These are phyloP conservation scores for Campoletis raptor DNA, from an alignment of 2,888 invertebrate genomes.

Conservation along the genomic window DNA sequence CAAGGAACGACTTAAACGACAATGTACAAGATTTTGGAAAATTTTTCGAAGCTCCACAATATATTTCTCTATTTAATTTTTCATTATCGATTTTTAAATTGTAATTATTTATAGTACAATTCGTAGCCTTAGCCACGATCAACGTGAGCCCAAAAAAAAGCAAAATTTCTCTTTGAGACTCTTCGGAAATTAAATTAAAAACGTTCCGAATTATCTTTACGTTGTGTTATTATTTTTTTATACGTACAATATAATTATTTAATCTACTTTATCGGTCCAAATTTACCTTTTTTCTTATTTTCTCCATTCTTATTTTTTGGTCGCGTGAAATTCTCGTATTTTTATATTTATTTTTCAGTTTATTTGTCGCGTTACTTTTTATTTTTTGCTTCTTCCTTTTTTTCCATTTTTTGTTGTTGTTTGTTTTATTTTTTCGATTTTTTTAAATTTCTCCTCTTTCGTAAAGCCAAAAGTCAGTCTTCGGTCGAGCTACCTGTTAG, in stretches of 20 bases:
- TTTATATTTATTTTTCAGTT: conserved; percentile 33
- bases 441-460: conserved; percentile 43
- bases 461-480: conserved; percentile 76
- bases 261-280: conserved; percentile 54
- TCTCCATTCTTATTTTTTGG: not conserved
- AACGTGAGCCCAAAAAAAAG: conserved; percentile 58
- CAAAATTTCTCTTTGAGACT: conserved; percentile 22
- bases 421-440: conserved; percentile 33
- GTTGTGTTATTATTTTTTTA: conserved; percentile 31
- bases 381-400: not conserved
- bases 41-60: conserved; percentile 32
- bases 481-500: conserved; percentile 70
- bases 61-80: conserved; percentile 10
- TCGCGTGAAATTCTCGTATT: conserved; percentile 20
- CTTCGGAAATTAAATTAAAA: conserved; percentile 59
- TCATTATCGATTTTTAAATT: conserved; percentile 4
- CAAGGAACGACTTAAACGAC: conserved; percentile 16
- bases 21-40: conserved; percentile 48
- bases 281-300: conserved; percentile 9
- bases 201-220: conserved; percentile 50
- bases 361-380: conserved; percentile 9
- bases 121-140: conserved; percentile 59
- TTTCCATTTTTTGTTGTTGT: conserved; percentile 16
- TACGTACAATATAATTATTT: conserved; percentile 64
- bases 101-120: conserved; percentile 54